A percentile compares a stretch with the other conserved stretches of the same genome.
phyloP scores from a whole-genome alignment of 1,140 invertebrate genomes.

The Lordiphosa clarofinis region DNA sequence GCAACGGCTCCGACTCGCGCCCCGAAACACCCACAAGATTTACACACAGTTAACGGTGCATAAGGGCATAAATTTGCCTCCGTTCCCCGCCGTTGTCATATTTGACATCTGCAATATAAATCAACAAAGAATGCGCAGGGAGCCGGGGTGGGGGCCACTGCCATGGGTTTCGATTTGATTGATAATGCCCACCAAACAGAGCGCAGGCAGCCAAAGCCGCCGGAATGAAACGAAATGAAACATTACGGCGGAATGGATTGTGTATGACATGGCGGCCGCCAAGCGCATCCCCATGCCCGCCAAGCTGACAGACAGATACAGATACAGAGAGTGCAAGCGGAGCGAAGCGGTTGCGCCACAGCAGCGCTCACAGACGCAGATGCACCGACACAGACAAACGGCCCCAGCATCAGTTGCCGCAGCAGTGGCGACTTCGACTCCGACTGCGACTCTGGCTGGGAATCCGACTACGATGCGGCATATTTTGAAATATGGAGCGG shows the following conservation, averaged over 20 bases:
- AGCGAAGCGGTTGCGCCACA: constrained; percentile 54
- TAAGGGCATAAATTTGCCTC: constrained; percentile 56
- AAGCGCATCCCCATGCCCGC: constrained; percentile 44
- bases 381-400: constrained; percentile 2
- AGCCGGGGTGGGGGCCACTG: neutral
- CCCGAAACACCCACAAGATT: constrained; percentile 37
- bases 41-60: constrained; percentile 58
- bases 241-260: constrained; percentile 72
- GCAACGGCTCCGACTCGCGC: neutral
- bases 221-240: constrained; percentile 66
- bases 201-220: constrained; percentile 25
- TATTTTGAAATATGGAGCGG: constrained; percentile 77
- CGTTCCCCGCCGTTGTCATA: constrained; percentile 54
- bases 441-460: constrained; percentile 13
- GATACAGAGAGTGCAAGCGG: constrained; percentile 25
- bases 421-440: constrained; percentile 2
- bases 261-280: constrained; percentile 57
- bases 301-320: constrained; percentile 17
- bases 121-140: constrained; percentile 48
- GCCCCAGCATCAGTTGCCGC: neutral
- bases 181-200: constrained; percentile 50
- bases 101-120: constrained; percentile 71
- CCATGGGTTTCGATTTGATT: constrained; percentile 57
- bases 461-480: constrained; percentile 21
- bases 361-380: neutral